Conservation (phyloP, 2,888 invertebrate genomes). For the Trachelus iudaicus region DNA sequence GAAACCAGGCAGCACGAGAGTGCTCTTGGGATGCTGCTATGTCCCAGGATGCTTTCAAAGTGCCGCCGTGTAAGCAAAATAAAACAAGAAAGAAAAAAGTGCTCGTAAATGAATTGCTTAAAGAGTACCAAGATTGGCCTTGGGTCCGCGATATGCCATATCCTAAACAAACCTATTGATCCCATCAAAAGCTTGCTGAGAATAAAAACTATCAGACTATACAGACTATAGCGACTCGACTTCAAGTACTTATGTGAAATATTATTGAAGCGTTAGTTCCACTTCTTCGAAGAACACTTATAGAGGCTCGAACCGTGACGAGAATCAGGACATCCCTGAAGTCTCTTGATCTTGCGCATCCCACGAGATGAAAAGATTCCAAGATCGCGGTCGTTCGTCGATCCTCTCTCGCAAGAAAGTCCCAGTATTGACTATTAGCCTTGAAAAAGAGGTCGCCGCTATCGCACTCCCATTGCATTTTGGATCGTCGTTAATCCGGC, state of each 20-base stretch:
- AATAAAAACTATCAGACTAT: neutral
- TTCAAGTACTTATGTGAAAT: neutral
- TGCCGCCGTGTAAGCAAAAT: neutral
- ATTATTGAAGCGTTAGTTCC: neutral
- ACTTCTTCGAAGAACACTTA: neutral
- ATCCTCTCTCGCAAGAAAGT: neutral
- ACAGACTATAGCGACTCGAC: neutral
- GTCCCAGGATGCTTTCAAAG: neutral
- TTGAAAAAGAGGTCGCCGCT: neutral
- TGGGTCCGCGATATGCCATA: neutral
- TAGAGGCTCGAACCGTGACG: neutral
- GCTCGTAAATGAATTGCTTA: neutral
- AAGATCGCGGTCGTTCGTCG: neutral
- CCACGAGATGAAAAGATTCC: neutral
- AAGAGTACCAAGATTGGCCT: neutral
- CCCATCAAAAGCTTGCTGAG: neutral
- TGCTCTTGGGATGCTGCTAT: neutral
- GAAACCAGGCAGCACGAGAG: neutral
- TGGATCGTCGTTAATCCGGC: neutral
- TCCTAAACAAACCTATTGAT: neutral
- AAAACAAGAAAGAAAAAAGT: neutral
- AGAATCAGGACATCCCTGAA: neutral
- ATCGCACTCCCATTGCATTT: neutral
- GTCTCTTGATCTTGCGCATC: neutral
- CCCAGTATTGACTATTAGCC: neutral